These are phyloP conservation scores for Prolemur simus DNA, from an alignment of 2,113 vertebrate species.

Conservation along the genomic window DNA sequence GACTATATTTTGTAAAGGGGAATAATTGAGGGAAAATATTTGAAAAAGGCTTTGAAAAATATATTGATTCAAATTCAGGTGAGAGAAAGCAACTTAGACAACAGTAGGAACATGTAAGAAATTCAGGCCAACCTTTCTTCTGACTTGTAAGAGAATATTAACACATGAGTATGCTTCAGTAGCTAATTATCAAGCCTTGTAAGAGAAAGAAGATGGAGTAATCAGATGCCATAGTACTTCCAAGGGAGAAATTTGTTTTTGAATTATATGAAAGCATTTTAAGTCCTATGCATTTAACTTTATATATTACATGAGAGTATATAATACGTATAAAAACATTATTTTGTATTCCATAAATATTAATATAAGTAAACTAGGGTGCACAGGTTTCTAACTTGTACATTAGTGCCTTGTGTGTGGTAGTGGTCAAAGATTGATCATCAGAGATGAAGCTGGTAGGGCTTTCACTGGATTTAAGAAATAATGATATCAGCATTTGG, in stretches of 20 bases:
- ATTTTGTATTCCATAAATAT: background rate
- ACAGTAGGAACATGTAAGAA: slow-evolving; percentile 6
- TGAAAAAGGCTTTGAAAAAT: slow-evolving; percentile 31
- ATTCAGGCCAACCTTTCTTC: background rate
- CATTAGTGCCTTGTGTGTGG: background rate
- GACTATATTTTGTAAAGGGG: background rate
- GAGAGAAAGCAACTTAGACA: slow-evolving; percentile 8
- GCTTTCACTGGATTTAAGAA: slow-evolving; percentile 12
- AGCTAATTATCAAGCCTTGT: background rate
- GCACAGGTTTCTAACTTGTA: background rate
- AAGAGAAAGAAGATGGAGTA: background rate
- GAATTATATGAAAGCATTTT: background rate
- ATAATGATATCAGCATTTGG: background rate
- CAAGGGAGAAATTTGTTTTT: background rate
- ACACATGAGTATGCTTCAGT: background rate
- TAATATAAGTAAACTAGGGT: background rate
- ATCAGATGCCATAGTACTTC: background rate
- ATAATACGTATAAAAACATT: background rate
- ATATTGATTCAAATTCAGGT: background rate
- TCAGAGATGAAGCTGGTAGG: background rate
- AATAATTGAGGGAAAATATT: background rate
- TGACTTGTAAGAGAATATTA: background rate
- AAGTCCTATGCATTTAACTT: background rate
- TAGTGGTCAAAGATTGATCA: background rate
- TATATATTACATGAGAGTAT: background rate